Conservation (phyloP, 2,797 vertebrate species). For the Bradypodion ventrale region DNA sequence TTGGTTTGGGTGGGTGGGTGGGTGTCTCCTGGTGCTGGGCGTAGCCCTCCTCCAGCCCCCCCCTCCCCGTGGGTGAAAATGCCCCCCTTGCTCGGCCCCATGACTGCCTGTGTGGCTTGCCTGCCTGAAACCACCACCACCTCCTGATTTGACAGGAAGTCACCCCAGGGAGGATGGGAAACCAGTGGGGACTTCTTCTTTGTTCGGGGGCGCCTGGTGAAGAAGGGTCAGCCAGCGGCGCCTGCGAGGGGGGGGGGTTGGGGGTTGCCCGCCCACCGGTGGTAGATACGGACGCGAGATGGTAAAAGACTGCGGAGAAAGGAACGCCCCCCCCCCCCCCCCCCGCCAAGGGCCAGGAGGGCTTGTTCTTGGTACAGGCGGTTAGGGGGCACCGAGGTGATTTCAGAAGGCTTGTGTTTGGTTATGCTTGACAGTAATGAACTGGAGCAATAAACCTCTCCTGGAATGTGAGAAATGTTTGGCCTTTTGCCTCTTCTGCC, state of each 20-base stretch:
- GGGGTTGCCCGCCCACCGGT: background rate
- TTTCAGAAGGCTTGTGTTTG: no score
- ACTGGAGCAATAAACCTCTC: background rate
- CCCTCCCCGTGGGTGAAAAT: no score
- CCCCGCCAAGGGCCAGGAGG: background rate
- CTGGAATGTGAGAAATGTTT: background rate
- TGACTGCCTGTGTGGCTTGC: no score
- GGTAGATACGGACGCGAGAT: background rate
- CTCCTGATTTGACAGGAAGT: no score
- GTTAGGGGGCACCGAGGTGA: no score
- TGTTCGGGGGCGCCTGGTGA: background rate
- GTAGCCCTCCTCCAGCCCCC: background rate
- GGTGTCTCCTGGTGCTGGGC: background rate
- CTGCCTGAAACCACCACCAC: no score
- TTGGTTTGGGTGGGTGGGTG: no score
- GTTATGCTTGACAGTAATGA: background rate
- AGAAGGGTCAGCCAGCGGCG: background rate
- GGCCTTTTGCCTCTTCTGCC: background rate
- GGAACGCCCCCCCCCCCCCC: no score
- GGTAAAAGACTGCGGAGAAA: background rate
- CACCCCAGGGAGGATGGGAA: background rate
- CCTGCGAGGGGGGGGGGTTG: no score
- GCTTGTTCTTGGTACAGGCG: background rate
- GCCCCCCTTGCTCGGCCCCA: background rate
- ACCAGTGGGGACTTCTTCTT: background rate